phyloP scores from a whole-genome alignment of 2,113 vertebrate species.

The Rhabdomys dilectus region DNA sequence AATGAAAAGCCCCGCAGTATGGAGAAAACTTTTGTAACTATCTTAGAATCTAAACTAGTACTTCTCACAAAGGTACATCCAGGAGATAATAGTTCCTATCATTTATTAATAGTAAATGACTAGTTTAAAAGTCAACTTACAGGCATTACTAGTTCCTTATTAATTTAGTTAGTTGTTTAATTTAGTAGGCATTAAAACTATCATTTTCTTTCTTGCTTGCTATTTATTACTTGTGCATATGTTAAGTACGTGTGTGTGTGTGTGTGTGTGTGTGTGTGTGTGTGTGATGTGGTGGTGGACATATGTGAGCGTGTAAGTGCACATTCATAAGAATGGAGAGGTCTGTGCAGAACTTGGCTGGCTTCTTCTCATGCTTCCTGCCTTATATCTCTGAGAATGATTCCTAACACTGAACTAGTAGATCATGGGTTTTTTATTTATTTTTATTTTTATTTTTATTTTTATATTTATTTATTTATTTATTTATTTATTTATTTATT shows the following conservation, averaged over 20 bases:
- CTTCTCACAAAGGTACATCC: constrained; percentile 9
- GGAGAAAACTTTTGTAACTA: not conserved
- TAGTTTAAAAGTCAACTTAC: not conserved
- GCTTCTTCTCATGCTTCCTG: not conserved
- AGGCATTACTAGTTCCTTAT: not conserved
- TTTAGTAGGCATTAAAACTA: not conserved
- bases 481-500: too few species aligned
- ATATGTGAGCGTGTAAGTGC: too few species aligned
- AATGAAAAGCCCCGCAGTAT: not conserved
- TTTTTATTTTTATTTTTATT: too few species aligned
- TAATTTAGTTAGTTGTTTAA: not conserved
- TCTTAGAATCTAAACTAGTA: not conserved
- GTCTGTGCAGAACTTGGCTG: not conserved
- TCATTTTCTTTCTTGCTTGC: not conserved
- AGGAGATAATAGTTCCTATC: not conserved
- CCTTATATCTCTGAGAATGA: not conserved
- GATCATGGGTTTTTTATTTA: not conserved
- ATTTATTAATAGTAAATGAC: not conserved
- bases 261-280: not conserved
- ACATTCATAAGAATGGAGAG: not conserved
- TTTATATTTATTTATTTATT: too few species aligned
- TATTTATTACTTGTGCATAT: not conserved
- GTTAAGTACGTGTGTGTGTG: not conserved
- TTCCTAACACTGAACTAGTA: not conserved
- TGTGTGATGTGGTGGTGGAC: not conserved